phyloP scores from a whole-genome alignment of 2,797 vertebrate genomes.

The Heliangelus exortis region DNA sequence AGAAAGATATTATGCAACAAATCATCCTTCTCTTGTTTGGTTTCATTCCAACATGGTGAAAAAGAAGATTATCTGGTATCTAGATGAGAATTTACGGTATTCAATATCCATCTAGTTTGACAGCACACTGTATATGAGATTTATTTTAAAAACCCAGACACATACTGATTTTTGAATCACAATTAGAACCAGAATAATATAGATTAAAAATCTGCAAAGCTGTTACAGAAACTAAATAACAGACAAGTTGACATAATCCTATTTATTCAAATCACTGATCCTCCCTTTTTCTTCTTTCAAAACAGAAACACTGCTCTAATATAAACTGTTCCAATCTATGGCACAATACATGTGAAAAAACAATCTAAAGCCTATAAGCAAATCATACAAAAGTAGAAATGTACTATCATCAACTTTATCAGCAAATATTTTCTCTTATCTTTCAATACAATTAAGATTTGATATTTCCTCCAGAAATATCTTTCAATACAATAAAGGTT shows the following conservation, averaged over 20 bases:
- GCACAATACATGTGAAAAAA: background rate
- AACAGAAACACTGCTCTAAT: background rate
- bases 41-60: conserved; percentile 59
- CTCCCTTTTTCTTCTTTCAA: background rate
- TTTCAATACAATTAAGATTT: background rate
- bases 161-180: background rate
- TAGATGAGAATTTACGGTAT: background rate
- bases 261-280: background rate
- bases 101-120: background rate
- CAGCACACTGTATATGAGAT: background rate
- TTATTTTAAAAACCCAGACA: background rate
- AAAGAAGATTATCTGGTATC: conserved; percentile 23
- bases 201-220: background rate
- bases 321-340: background rate
- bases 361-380: background rate
- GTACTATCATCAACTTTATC: background rate
- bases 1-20: conserved; percentile 50
- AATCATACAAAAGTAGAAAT: background rate
- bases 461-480: background rate
- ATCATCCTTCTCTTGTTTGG: conserved; percentile 37
- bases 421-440: background rate
- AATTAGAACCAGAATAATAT: background rate
- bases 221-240: background rate
- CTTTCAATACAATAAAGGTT: background rate
- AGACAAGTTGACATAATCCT: background rate